Evolutionary conservation across 2,113 vertebrate genomes (phyloP).

Genomic region (Empidonax alnorum): DNA sequence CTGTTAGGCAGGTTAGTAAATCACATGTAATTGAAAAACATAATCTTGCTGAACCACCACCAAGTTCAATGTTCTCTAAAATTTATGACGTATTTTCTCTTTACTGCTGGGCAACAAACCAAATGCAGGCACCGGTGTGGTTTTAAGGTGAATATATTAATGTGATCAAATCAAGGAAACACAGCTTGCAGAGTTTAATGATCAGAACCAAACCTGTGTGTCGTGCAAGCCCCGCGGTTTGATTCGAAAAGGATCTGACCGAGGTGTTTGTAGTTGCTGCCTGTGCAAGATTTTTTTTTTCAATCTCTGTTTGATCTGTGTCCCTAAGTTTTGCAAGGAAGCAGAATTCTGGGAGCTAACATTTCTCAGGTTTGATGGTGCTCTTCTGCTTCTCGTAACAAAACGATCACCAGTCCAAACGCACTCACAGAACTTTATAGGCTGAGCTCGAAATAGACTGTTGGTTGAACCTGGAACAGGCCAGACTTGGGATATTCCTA

Average conservation of each 20-base stretch:
- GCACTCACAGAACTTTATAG: neutral
- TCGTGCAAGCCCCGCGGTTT: neutral
- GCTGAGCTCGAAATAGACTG: neutral
- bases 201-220: neutral
- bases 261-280: neutral
- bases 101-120: slow-evolving; percentile 44
- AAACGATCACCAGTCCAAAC: neutral
- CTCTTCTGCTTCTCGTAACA: neutral
- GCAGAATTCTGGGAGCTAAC: neutral
- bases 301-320: neutral
- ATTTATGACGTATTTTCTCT: slow-evolving; percentile 55
- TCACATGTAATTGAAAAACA: slow-evolving; percentile 47
- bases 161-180: neutral
- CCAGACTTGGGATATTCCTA: neutral
- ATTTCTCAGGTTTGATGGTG: neutral
- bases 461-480: neutral
- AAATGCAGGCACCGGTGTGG: neutral
- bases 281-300: neutral
- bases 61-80: neutral
- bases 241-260: neutral
- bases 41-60: slow-evolving; percentile 22
- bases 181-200: neutral
- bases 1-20: slow-evolving; percentile 50
- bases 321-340: neutral
- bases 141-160: slow-evolving; percentile 44